phyloP scores from a whole-genome alignment of 2,113 vertebrate genomes.

The Aleadryas rufinucha region DNA sequence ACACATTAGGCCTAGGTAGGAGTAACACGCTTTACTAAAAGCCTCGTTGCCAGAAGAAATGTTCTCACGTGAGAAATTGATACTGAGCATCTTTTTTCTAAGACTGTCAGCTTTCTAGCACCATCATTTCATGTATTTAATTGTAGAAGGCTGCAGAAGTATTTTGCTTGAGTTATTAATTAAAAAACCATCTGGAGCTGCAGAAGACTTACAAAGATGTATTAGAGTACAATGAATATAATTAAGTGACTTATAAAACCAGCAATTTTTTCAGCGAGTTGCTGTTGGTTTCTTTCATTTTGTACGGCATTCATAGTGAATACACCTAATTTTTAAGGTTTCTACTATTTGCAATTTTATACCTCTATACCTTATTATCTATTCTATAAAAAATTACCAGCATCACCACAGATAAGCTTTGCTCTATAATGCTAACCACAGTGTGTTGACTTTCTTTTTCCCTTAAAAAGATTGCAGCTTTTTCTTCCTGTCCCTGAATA shows the following conservation, averaged over 20 bases:
- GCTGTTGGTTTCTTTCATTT: not conserved
- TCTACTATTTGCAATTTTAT: not conserved
- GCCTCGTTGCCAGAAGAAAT: not conserved
- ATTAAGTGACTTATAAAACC: not conserved
- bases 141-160: not conserved
- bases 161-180: not conserved
- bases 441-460: not conserved
- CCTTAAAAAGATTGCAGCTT: not conserved
- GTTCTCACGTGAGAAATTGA: not conserved
- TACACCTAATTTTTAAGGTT: not conserved
- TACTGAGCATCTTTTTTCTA: not conserved
- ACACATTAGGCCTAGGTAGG: not conserved
- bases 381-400: not conserved
- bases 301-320: not conserved
- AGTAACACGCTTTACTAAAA: not conserved
- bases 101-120: not conserved
- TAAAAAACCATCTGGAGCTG: not conserved
- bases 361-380: not conserved
- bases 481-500: conserved; percentile 64
- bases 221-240: not conserved
- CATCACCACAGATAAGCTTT: not conserved
- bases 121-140: not conserved
- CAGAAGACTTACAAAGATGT: not conserved
- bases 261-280: not conserved
- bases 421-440: not conserved